Evolutionary conservation across 1,140 invertebrate species (phyloP).

Genomic region (Capitella teleta): DNA sequence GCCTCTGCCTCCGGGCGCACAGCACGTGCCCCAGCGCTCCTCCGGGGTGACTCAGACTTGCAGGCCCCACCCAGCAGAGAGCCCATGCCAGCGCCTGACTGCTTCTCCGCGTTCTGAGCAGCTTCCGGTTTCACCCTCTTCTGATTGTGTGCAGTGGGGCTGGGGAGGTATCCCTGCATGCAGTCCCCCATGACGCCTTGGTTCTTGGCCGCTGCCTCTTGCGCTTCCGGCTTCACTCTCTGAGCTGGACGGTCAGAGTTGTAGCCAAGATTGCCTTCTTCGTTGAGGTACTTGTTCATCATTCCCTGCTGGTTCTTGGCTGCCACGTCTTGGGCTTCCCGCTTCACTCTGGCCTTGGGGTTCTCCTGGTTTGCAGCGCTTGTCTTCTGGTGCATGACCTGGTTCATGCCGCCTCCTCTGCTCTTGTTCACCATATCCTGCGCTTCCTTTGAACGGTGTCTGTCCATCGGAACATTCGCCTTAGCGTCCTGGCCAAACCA

Average conservation of each 20-base stretch:
- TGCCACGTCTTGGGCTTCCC: conserved; percentile 2
- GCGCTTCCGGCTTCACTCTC: conserved; percentile 9
- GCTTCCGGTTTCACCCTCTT: conserved; percentile 4
- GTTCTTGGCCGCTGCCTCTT: conserved; percentile 7
- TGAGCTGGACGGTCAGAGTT: background rate
- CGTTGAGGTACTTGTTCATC: conserved; percentile 8
- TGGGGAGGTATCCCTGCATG: conserved; percentile 5
- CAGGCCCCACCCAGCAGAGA: no score
- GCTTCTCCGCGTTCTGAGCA: conserved; percentile 3
- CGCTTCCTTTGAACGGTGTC: no score
- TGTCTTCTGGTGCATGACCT: background rate
- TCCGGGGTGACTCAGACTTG: no score
- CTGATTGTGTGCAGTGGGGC: background rate
- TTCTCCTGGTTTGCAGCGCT: background rate
- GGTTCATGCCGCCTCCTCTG: background rate
- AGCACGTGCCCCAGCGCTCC: no score
- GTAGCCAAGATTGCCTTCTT: conserved; percentile 4
- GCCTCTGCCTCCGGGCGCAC: no score
- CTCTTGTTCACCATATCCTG: conserved; percentile 5
- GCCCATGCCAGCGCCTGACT: no score
- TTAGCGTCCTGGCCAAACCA: conserved; percentile 5
- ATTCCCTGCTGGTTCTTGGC: conserved; percentile 4
- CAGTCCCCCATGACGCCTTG: conserved; percentile 11
- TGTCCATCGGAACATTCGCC: background rate
- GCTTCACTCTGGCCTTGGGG: conserved; percentile 1